Evolutionary conservation across 2,888 invertebrate genomes (phyloP).

Genomic region (Diploptera punctata): DNA sequence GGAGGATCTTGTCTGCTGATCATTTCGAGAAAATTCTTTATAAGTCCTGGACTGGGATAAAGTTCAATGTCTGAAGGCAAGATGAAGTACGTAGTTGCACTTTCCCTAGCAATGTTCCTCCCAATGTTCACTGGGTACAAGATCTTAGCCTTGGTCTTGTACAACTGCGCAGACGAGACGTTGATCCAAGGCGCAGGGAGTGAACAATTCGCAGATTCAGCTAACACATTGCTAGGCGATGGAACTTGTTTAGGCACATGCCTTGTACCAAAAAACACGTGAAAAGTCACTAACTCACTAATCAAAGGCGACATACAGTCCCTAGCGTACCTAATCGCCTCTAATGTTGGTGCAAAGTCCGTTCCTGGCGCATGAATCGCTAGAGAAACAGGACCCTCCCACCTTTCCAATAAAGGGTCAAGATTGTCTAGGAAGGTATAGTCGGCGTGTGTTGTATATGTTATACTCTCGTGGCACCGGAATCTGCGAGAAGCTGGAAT

Average conservation of each 20-base stretch:
- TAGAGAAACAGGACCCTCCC: slow-evolving; percentile 88
- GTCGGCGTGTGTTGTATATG: slow-evolving; percentile 92
- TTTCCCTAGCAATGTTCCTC: slow-evolving; percentile 85
- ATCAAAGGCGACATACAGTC: slow-evolving; percentile 76
- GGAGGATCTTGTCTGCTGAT: slow-evolving; percentile 75
- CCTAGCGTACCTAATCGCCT: slow-evolving; percentile 81
- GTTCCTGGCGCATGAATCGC: slow-evolving; percentile 87
- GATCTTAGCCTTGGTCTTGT: slow-evolving; percentile 80
- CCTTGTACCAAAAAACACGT: slow-evolving; percentile 86
- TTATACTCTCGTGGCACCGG: slow-evolving; percentile 83
- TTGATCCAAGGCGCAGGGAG: slow-evolving; percentile 71
- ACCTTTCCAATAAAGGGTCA: slow-evolving; percentile 81
- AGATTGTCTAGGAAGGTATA: slow-evolving; percentile 91
- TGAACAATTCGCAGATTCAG: slow-evolving; percentile 74
- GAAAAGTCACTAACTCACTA: slow-evolving; percentile 83
- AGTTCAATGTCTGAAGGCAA: slow-evolving; percentile 90
- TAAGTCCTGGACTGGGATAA: slow-evolving; percentile 85
- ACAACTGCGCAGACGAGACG: slow-evolving; percentile 67
- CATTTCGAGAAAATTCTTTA: slow-evolving; percentile 84
- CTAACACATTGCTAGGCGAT: slow-evolving; percentile 65
- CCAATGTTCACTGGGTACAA: slow-evolving; percentile 92
- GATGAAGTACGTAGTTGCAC: slow-evolving; percentile 81
- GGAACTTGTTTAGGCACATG: slow-evolving; percentile 82
- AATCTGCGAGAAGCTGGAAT: slow-evolving; percentile 69
- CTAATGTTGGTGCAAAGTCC: slow-evolving; percentile 78